A percentile compares a stretch with the other conserved stretches of the same genome.
These are phyloP conservation scores for Hystrix cristata DNA, from an alignment of 2,113 vertebrate genomes.

Conservation along the genomic window DNA sequence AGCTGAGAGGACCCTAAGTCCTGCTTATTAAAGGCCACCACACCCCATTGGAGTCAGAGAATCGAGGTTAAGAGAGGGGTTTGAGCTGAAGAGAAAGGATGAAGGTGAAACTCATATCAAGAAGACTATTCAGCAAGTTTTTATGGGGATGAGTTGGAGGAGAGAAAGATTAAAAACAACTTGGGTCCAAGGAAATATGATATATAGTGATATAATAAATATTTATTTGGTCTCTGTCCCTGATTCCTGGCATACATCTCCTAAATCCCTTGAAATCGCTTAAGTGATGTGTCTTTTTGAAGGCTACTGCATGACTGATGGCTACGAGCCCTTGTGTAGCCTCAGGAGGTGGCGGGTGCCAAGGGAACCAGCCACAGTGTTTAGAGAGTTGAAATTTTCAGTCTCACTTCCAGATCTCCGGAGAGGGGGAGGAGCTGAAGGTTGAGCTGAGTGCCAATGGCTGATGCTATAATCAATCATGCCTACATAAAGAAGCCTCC, in stretches of 20 bases:
- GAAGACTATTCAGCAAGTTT: constrained; percentile 9
- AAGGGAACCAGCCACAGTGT: constrained; percentile 2
- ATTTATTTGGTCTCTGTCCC: background rate
- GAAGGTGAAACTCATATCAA: background rate
- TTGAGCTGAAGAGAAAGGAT: constrained; percentile 31
- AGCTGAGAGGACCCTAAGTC: background rate
- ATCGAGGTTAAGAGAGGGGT: background rate
- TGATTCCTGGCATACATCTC: background rate
- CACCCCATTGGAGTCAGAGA: background rate
- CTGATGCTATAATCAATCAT: constrained; percentile 23
- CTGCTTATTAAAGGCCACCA: background rate
- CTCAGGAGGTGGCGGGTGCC: background rate
- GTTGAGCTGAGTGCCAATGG: background rate
- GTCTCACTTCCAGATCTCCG: background rate
- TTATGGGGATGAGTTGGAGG: background rate
- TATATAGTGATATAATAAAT: background rate
- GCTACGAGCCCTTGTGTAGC: background rate
- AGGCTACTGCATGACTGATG: background rate
- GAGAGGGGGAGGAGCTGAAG: background rate
- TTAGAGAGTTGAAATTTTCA: background rate
- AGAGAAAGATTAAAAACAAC: background rate
- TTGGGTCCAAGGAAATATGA: background rate
- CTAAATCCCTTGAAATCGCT: background rate
- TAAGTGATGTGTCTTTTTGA: background rate
- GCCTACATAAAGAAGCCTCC: constrained; percentile 1